phyloP scores from a whole-genome alignment of 2,797 vertebrate genomes.

The Argyrosomus regius region DNA sequence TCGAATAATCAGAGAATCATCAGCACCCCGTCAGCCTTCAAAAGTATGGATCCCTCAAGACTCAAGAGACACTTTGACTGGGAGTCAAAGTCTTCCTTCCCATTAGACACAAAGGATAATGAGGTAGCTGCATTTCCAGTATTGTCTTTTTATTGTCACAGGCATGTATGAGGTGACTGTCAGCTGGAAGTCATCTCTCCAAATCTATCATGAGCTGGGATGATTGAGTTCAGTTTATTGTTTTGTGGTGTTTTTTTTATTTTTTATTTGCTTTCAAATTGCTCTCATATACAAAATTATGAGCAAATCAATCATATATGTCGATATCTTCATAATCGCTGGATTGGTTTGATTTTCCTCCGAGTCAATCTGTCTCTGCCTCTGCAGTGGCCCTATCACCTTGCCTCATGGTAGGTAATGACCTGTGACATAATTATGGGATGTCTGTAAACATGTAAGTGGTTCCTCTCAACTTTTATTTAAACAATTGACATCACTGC shows the following conservation, averaged over 20 bases:
- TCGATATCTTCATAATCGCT: conserved; percentile 77
- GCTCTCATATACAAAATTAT: conserved; percentile 70
- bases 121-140: conserved; percentile 82
- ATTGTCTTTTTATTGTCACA: conserved; percentile 81
- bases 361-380: conserved; percentile 56
- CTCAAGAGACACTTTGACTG: conserved; percentile 87
- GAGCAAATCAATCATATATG: conserved; percentile 77
- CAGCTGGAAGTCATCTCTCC: conserved; percentile 76
- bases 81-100: conserved; percentile 86
- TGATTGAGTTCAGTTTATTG: conserved; percentile 69
- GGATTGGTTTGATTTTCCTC: conserved; percentile 70
- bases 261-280: conserved; percentile 47
- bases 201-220: conserved; percentile 69
- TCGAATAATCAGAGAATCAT: conserved; percentile 88
- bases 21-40: conserved; percentile 87
- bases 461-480: conserved; percentile 89
- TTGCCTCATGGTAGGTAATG: conserved; percentile 77
- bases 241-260: conserved; percentile 24
- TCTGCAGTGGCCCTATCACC: conserved; percentile 64
- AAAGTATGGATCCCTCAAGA: conserved; percentile 85
- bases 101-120: conserved; percentile 87
- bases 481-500: conserved; percentile 89
- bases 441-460: conserved; percentile 85
- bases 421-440: conserved; percentile 85
- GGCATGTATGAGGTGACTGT: conserved; percentile 73